Evolutionary conservation across 2,113 vertebrate species (phyloP).

Genomic region (Aspiorhynchus laticeps): DNA sequence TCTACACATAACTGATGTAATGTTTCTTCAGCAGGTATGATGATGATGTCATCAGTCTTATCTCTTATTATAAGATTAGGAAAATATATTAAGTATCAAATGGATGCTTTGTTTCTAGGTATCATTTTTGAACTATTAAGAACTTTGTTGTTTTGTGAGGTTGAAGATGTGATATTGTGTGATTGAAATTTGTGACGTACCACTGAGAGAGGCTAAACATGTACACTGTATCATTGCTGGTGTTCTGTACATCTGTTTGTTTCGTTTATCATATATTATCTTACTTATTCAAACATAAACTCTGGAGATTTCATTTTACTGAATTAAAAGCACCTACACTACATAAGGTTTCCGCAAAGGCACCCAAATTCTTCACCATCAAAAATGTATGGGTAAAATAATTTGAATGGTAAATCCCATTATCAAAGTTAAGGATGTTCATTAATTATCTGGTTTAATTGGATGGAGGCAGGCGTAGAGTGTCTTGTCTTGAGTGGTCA

Average conservation of each 20-base stretch:
- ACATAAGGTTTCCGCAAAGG: conserved; percentile 54
- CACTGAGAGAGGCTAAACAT: conserved; percentile 52
- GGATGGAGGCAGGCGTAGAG: conserved; percentile 93
- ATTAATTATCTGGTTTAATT: conserved; percentile 99
- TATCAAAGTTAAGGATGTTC: conserved; percentile 85
- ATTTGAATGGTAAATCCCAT: conserved; percentile 87
- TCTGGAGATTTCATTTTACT: conserved; percentile 21
- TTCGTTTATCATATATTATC: conserved; percentile 17
- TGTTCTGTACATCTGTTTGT: conserved; percentile 25
- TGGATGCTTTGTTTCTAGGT: neutral
- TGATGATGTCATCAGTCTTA: neutral
- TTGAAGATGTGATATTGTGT: no score
- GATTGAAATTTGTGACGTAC: conserved; percentile 1
- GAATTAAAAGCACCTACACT: neutral
- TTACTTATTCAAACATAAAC: neutral
- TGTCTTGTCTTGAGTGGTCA: conserved; percentile 95
- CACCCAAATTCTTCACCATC: conserved; percentile 70
- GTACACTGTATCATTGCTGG: conserved; percentile 49
- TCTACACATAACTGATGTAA: no score
- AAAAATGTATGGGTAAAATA: conserved; percentile 81
- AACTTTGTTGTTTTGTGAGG: no score
- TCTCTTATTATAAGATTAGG: neutral
- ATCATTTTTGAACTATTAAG: no score
- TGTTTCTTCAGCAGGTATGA: no score
- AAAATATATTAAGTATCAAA: neutral